A percentile compares a stretch with the other conserved stretches of the same genome.
phyloP scores from a whole-genome alignment of 2,113 vertebrate genomes.

The Mugil cephalus region DNA sequence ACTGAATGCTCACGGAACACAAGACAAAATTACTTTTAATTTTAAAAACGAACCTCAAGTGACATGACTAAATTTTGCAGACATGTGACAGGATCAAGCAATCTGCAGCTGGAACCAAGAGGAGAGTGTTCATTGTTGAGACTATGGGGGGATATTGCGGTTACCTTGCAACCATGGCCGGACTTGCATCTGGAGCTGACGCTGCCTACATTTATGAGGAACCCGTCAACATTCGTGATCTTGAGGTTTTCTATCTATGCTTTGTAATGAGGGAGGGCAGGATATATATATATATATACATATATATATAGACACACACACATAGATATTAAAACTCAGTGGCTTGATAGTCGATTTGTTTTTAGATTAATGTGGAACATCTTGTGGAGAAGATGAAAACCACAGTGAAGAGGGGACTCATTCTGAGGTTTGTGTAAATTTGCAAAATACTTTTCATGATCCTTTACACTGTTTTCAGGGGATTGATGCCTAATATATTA shows the following conservation, averaged over 20 bases:
- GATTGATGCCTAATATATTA: neutral
- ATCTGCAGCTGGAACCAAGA: slow-evolving; percentile 94
- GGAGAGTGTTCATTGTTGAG: slow-evolving; percentile 95
- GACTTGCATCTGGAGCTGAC: slow-evolving; percentile 91
- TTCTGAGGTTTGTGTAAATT: slow-evolving; percentile 85
- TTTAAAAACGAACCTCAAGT: too few species aligned
- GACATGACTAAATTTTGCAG: slow-evolving; percentile 63
- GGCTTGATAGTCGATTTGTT: slow-evolving; percentile 29
- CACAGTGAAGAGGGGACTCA: slow-evolving; percentile 91
- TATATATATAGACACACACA: too few species aligned
- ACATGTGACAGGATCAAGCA: slow-evolving; percentile 96
- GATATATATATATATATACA: neutral
- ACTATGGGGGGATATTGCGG: slow-evolving; percentile 97
- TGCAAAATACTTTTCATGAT: fast-evolving
- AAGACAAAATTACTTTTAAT: neutral
- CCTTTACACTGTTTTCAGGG: neutral
- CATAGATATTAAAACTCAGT: neutral
- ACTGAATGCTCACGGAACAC: neutral
- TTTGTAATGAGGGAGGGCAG: too few species aligned
- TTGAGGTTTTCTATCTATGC: slow-evolving; percentile 84
- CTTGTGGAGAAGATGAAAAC: slow-evolving; percentile 95
- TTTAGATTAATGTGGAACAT: slow-evolving; percentile 90
- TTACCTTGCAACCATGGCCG: slow-evolving; percentile 95
- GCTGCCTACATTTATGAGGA: slow-evolving; percentile 95
- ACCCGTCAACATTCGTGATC: slow-evolving; percentile 88